phyloP scores from a whole-genome alignment of 2,797 vertebrate species.

The Enteromius radiatus region DNA sequence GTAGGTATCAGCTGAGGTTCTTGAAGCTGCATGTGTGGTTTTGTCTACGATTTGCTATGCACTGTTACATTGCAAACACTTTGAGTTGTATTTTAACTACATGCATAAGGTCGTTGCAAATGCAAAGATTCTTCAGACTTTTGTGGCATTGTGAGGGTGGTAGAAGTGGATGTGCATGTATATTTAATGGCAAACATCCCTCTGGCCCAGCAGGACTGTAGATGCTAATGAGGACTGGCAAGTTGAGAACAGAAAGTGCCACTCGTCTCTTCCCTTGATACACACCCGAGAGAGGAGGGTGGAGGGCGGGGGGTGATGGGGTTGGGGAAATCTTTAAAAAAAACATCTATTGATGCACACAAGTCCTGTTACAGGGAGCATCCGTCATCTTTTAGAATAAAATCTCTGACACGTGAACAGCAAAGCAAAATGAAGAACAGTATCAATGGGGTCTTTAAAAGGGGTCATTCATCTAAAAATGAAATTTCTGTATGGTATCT shows the following conservation, averaged over 20 bases:
- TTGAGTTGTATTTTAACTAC: constrained; percentile 28
- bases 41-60: constrained; percentile 33
- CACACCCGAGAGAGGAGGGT: constrained; percentile 54
- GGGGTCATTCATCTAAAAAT: not conserved
- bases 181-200: constrained; percentile 78
- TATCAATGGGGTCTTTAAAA: not conserved
- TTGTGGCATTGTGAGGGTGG: constrained; percentile 67
- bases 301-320: not conserved
- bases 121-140: constrained; percentile 61
- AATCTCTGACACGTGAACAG: constrained; percentile 6
- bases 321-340: too few relatives aligned
- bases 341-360: constrained; percentile 58
- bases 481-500: not conserved
- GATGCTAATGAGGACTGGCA: constrained; percentile 77
- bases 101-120: constrained; percentile 58
- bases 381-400: constrained; percentile 23
- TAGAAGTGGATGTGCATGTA: constrained; percentile 78
- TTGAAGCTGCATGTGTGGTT: not conserved
- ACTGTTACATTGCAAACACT: constrained; percentile 15
- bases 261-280: constrained; percentile 72
- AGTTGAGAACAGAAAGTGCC: constrained; percentile 71
- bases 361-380: constrained; percentile 19
- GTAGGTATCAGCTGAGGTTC: not conserved
- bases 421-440: not conserved
- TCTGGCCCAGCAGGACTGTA: constrained; percentile 68